Percentiles rank a stretch among this genome's conserved stretches.
Conservation (phyloP, 2,888 invertebrate species). For the Caenorhabditis imperialis region DNA sequence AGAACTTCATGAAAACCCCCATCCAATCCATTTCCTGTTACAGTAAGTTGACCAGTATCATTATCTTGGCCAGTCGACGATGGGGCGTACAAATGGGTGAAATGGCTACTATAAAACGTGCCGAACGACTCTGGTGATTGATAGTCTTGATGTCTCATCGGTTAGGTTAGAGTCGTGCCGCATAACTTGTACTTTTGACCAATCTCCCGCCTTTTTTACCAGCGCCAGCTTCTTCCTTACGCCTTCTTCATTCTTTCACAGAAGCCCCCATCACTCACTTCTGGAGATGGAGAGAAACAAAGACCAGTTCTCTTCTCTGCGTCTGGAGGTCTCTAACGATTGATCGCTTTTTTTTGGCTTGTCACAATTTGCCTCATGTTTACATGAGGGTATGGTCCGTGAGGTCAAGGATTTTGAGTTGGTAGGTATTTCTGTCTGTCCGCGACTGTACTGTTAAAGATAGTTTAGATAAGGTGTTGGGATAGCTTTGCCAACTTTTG, state of each 20-base stretch:
- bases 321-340: conserved; percentile 32
- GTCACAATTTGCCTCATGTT: conserved; percentile 26
- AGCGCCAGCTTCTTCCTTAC: conserved; percentile 15
- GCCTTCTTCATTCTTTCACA: conserved; percentile 12
- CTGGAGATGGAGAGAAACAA: conserved; percentile 19
- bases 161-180: background rate
- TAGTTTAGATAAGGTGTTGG: too few species aligned
- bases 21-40: conserved; percentile 2
- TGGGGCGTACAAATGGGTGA: conserved; percentile 31
- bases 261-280: conserved; percentile 35
- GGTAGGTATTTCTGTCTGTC: too few species aligned
- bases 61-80: conserved; percentile 27
- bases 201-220: too few species aligned
- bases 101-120: conserved; percentile 35
- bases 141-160: conserved; percentile 20
- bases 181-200: too few species aligned
- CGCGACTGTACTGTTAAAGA: too few species aligned
- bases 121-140: conserved; percentile 22
- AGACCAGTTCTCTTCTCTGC: conserved; percentile 49
- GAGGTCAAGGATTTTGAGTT: too few species aligned
- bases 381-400: conserved; percentile 17
- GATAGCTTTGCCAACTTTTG: too few species aligned
- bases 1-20: too few species aligned
- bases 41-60: conserved; percentile 6
- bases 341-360: conserved; percentile 34